Percentiles rank a stretch among this genome's conserved stretches.
Evolutionary conservation across 2,113 vertebrate species (phyloP).

Genomic region (Podiceps cristatus): DNA sequence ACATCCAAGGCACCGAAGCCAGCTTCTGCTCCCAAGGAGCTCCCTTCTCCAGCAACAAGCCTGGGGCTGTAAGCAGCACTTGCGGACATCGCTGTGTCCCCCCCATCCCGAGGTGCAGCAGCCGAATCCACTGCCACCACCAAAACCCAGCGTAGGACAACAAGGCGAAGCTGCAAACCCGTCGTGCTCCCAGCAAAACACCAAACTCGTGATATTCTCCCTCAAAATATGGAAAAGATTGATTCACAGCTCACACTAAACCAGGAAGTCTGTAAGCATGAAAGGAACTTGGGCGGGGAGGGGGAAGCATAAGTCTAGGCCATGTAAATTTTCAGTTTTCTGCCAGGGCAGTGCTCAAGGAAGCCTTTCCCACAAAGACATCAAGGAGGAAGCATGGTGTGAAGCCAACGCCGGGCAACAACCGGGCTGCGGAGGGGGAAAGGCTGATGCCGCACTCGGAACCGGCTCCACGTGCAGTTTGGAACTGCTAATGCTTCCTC

Average conservation of each 20-base stretch:
- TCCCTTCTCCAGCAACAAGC: background rate
- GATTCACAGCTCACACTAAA: background rate
- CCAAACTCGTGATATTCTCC: background rate
- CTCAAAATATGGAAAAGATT: background rate
- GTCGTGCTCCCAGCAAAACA: background rate
- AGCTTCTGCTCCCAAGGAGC: background rate
- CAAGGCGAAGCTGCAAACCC: background rate
- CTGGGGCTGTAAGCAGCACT: background rate
- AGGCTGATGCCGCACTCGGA: background rate
- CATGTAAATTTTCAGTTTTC: background rate
- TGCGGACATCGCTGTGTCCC: background rate
- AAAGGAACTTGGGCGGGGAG: background rate
- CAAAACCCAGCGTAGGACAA: background rate
- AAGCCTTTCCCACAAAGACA: background rate
- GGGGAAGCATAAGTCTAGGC: background rate
- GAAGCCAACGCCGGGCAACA: background rate
- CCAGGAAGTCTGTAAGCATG: background rate
- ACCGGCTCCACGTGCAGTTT: background rate
- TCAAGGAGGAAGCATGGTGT: background rate
- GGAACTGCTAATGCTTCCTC: background rate
- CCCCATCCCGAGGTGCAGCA: background rate
- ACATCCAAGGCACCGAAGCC: background rate
- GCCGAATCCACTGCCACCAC: background rate
- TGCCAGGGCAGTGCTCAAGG: background rate
- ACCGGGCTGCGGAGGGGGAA: background rate